These are phyloP conservation scores for Diorhabda sublineata DNA, from an alignment of 1,140 invertebrate species.

Conservation along the genomic window DNA sequence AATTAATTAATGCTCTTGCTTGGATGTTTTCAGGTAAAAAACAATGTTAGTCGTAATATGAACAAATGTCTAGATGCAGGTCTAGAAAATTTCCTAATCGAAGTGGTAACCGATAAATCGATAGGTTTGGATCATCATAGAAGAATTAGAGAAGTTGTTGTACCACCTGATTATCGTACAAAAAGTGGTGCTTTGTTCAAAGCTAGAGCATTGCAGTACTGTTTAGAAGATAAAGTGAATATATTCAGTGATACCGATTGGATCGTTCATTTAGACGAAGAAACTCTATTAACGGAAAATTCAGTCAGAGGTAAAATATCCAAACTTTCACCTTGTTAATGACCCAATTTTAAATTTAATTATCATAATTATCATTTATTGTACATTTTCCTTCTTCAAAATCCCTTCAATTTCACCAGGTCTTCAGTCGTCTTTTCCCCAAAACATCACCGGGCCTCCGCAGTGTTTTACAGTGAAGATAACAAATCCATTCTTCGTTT, in stretches of 20 bases:
- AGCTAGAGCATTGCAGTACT: slow-evolving; percentile 92
- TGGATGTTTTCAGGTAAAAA: slow-evolving; percentile 53
- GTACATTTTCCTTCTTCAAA: too few species aligned
- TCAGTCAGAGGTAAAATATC: slow-evolving; percentile 65
- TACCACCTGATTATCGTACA: slow-evolving; percentile 80
- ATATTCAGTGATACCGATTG: slow-evolving; percentile 86
- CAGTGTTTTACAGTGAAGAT: too few species aligned
- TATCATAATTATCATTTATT: too few species aligned
- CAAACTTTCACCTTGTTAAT: background rate
- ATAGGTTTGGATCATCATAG: slow-evolving; percentile 70
- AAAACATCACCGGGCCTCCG: too few species aligned
- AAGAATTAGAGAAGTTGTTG: slow-evolving; percentile 76
- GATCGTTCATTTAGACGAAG: slow-evolving; percentile 98
- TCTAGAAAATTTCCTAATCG: slow-evolving; percentile 93
- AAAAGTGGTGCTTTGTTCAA: slow-evolving; percentile 92
- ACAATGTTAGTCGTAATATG: slow-evolving; percentile 86
- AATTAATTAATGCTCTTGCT: too few species aligned
- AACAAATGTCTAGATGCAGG: slow-evolving; percentile 85
- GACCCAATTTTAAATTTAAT: too few species aligned
- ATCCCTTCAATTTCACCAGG: too few species aligned
- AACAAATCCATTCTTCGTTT: too few species aligned
- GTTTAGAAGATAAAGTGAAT: slow-evolving; percentile 87
- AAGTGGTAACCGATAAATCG: slow-evolving; percentile 93
- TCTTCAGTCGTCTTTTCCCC: too few species aligned
- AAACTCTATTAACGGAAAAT: slow-evolving; percentile 92